Evolutionary conservation across 2,797 vertebrate genomes (phyloP).

Genomic region (Crenuchus spilurus): DNA sequence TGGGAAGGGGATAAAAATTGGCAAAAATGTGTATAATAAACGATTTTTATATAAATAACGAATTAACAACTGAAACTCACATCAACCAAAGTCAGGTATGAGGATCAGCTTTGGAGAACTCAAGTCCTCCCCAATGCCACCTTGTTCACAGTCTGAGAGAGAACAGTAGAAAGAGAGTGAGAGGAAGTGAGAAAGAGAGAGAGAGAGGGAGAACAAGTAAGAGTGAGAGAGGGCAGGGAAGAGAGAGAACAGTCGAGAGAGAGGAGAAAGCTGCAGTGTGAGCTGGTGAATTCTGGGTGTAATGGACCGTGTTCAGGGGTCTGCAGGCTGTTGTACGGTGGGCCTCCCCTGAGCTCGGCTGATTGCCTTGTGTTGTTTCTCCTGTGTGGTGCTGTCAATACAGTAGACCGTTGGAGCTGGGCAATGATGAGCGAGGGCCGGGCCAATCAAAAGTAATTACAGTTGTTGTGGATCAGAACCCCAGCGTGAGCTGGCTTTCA

Average conservation of each 20-base stretch:
- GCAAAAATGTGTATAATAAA: too few relatives aligned
- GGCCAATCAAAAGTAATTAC: conserved; percentile 47
- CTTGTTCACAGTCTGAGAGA: neutral
- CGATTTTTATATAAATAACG: too few relatives aligned
- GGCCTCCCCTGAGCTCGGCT: conserved; percentile 32
- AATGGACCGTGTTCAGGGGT: conserved; percentile 18
- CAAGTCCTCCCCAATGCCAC: neutral
- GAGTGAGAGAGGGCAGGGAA: neutral
- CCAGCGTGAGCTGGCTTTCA: conserved; percentile 27
- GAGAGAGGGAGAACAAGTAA: too few relatives aligned
- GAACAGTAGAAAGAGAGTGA: neutral
- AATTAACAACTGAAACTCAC: too few relatives aligned
- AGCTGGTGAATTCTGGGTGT: conserved; percentile 16
- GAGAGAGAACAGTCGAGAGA: neutral
- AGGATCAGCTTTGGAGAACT: too few relatives aligned
- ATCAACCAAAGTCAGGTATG: too few relatives aligned
- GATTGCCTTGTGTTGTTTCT: conserved; percentile 48
- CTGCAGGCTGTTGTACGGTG: conserved; percentile 3
- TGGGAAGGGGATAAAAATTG: too few relatives aligned
- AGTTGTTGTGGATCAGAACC: conserved; percentile 40
- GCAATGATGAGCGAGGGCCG: conserved; percentile 38
- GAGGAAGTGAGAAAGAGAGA: neutral
- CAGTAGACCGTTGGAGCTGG: conserved; percentile 35
- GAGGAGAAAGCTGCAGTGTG: conserved; percentile 16
- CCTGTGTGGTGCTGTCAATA: conserved; percentile 45